Percentiles rank a stretch among this genome's conserved stretches.
Conservation (phyloP, 2,888 invertebrate genomes). For the Drosophila recens region DNA sequence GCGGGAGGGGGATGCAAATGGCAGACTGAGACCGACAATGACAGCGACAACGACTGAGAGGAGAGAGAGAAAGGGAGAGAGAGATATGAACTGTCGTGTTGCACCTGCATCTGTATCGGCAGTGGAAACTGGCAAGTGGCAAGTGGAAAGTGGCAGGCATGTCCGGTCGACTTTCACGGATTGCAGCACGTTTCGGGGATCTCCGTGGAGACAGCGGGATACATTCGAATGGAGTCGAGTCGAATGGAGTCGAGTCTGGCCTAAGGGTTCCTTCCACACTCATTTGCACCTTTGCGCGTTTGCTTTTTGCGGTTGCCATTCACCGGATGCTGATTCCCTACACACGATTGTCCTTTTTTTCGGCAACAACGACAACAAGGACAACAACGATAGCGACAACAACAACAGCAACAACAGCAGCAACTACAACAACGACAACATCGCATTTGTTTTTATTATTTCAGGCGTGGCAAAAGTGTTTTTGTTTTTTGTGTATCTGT, state of each 20-base stretch:
- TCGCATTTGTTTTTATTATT: constrained; percentile 79
- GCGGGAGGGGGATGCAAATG: constrained; percentile 67
- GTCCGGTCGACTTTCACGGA: constrained; percentile 30
- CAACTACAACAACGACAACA: constrained; percentile 20
- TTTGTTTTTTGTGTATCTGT: constrained; percentile 62
- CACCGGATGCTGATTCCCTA: constrained; percentile 52
- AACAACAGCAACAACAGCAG: neutral
- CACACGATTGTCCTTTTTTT: constrained; percentile 65
- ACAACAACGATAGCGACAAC: neutral
- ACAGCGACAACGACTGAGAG: constrained; percentile 29
- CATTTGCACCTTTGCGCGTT: constrained; percentile 81
- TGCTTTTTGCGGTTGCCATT: constrained; percentile 68
- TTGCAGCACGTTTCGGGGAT: constrained; percentile 38
- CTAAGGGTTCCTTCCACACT: constrained; percentile 44
- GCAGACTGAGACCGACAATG: constrained; percentile 25
- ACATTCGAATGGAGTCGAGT: constrained; percentile 1
- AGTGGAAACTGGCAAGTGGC: constrained; percentile 10
- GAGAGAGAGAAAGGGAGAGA: constrained; percentile 39
- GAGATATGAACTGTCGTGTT: constrained; percentile 72
- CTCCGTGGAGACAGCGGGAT: neutral
- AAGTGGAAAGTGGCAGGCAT: constrained; percentile 15
- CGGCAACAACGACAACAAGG: constrained; percentile 9
- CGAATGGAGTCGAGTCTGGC: too few species aligned
- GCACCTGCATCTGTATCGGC: constrained; percentile 12
- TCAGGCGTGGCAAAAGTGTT: constrained; percentile 79